phyloP scores from a whole-genome alignment of 2,113 vertebrate species.

The Myotis lucifugus region DNA sequence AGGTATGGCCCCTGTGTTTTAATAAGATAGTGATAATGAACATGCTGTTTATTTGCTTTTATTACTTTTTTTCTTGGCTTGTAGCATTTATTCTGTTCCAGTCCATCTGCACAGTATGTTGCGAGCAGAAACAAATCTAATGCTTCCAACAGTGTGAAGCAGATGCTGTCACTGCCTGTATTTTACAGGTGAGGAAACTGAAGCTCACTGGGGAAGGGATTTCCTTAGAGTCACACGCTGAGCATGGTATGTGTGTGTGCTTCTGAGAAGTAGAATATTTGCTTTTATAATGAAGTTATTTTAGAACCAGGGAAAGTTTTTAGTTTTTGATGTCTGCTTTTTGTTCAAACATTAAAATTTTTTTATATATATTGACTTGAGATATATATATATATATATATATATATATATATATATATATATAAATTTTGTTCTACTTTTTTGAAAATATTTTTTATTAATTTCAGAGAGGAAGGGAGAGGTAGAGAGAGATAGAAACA shows the following conservation, averaged over 20 bases:
- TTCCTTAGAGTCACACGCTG: background rate
- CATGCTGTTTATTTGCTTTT: background rate
- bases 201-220: background rate
- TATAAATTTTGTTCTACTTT: too few relatives aligned
- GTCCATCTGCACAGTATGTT: background rate
- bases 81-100: background rate
- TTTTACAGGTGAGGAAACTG: background rate
- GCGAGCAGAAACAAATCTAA: background rate
- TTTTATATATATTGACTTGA: too few relatives aligned
- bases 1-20: background rate
- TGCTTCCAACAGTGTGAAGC: background rate
- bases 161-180: fast-evolving
- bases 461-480: too few relatives aligned
- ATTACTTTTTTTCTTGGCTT: background rate
- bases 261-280: constrained; percentile 1
- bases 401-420: too few relatives aligned
- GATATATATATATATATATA: too few relatives aligned
- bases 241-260: background rate
- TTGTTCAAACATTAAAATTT: background rate
- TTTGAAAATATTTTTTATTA: too few relatives aligned
- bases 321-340: background rate
- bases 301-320: background rate
- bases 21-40: background rate
- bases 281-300: background rate
- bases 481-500: too few relatives aligned